Conservation (phyloP, 1,140 invertebrate genomes). For the Watersipora subatra region DNA sequence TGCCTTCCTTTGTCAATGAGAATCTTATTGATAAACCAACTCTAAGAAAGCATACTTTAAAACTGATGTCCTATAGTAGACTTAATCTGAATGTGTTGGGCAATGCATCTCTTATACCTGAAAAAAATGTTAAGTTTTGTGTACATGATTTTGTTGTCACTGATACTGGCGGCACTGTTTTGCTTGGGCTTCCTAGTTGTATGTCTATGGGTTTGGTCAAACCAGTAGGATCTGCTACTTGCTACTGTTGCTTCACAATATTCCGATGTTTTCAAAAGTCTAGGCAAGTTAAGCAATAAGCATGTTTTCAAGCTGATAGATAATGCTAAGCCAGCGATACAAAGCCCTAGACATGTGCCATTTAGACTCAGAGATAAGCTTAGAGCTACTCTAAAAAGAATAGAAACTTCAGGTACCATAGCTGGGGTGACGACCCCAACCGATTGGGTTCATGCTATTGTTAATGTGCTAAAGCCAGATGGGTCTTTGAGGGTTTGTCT, state of each 20-base stretch:
- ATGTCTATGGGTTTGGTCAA: background rate
- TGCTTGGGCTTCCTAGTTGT: background rate
- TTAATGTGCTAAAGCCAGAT: conserved; percentile 12
- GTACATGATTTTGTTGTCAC: background rate
- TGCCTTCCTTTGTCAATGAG: too few species aligned
- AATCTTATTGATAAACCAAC: too few species aligned
- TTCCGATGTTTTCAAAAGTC: background rate
- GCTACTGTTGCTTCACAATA: background rate
- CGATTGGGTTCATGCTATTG: conserved; percentile 18
- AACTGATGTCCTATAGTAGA: background rate
- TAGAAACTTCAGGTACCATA: conserved; percentile 11
- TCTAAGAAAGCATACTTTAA: too few species aligned
- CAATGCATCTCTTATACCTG: background rate
- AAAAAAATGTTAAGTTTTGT: background rate
- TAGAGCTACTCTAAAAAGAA: background rate
- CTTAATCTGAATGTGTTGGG: background rate
- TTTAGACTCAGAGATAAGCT: background rate
- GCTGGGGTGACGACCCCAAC: conserved; percentile 15
- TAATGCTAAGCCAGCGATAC: background rate
- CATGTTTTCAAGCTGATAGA: background rate
- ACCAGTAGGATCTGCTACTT: background rate
- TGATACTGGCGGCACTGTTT: background rate
- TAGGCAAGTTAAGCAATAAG: background rate
- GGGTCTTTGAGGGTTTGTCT: conserved; percentile 16
- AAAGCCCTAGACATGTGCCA: background rate